Evolutionary conservation across 2,113 vertebrate genomes (phyloP), one percentile per base, ranked within the genome.

Genomic region (Callospermophilus lateralis): DNA sequence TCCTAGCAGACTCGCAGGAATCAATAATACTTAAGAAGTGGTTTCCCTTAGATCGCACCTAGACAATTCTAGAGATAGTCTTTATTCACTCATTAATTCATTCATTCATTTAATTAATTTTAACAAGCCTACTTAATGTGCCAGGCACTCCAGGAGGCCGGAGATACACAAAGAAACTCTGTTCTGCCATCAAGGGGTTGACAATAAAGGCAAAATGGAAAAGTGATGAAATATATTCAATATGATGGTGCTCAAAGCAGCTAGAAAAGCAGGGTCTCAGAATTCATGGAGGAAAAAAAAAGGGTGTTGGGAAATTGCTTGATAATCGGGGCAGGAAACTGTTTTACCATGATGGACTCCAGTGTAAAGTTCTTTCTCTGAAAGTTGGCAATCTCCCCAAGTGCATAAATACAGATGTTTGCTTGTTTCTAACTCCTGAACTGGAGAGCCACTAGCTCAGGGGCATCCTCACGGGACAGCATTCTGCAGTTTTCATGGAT

Each of bases 71-170:
- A 83, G 94, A 89, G 91, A 87, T 42, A 93, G 9, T 13, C 28
- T 72, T 72, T 37, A 83, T 72, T 63, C 19, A 70, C 45, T 92
- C n/a, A 86, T 30, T 68, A 45, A 89, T 53, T 70, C n/a, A 32
- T 28, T 93, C 63, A 80, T 67, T 80, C 32, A 84, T 70, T 91
- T 86, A 94, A 77, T 93, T 89, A 80, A 95, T 94, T 95, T 96
- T 93, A 95, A 97, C 72, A 73, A 96, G 85, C 8, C 22, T 28
- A 73, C 37, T 78, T 90, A 70, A 94, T 61, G 88, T 67, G 51
- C 51, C 85, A 73, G 37, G 42, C 32, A 70, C 53, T 93, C 34
- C 8, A 58, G 53, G 28, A 86, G 70, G 55, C 12, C 3, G 91
- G 73, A 32, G 22, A 91, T 48, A 61, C 19, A 92, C 32, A 95